Evolutionary conservation across 2,113 vertebrate genomes (phyloP), one percentile per base, ranked within the genome.

Genomic region (Chauna torquata): DNA sequence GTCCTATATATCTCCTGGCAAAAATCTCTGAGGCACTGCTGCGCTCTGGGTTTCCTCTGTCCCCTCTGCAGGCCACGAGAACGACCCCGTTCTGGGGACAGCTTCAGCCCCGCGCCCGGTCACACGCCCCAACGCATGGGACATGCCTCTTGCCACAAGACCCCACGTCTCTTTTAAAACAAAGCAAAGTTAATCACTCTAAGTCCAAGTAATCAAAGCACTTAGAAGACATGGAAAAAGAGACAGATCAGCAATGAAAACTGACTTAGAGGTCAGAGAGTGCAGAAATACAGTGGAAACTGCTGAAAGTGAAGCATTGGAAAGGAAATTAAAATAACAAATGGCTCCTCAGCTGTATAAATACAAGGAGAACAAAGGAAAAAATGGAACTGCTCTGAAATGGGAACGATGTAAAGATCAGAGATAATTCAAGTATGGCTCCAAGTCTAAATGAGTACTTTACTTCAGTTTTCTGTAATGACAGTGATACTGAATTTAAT

Each of bases 301-400:
- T 49, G 19, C 40, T 58, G 44, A 52, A 90, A 80, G 54, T 36
- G 49, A 84, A 88, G 30, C 9, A 44, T 10, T 80, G 44, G 7
- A 82, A 90, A 90, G 65, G 61, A 92, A 89, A 84, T 82, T 23
- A 82, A 94, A 94, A 52, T 76, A 90, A 92, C 10, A 76, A 58
- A 72, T 72, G 40, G 6, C 8, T 87, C 24, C 24, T 84, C 34
- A 57, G 32, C 30, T 79, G 27, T n/a, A 57, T 16, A 87, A 91
- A 76, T 76, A 87, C 79, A 75, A 84, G 49, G 19, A 79, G 19
- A 82, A 30, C 6, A 62, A 62, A 24, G 3, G 0, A 52, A 92
- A 55, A 94, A 77, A 5, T 1, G 2, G 9, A 79, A 84, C 20
- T 65, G 23, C 28, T 86, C 34, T 95, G 45, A 61, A 72, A 79